Evolutionary conservation across 2,888 invertebrate genomes (phyloP), one percentile per base, ranked within the genome.

Genomic region (Nymphalis c-album): DNA sequence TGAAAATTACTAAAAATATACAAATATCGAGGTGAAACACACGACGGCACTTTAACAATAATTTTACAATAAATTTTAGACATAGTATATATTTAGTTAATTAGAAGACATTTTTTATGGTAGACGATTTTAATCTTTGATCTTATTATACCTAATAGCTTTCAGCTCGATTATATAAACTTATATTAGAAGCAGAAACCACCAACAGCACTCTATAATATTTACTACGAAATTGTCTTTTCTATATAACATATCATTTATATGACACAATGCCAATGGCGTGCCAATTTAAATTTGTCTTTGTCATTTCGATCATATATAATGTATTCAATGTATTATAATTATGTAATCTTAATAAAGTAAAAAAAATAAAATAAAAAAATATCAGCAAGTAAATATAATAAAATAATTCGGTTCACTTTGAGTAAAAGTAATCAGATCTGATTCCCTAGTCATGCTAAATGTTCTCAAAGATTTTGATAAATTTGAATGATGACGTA

Each of bases 11-110:
- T 59, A 63, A 22, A 51, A 16, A 51, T 53, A 55, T 55, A 55
- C 6, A 55, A 55, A 22, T 55, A 17, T 17, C 13, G 13, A 22
- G 26, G 47, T 59, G 53, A 63, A 35, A 48, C 26, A 62, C 53
- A 51, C 63, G 65, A 69, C 62, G 59, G 61, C 60, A 55, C 60
- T 57, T 63, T 40, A 57, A 47, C 55, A 55, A 45, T 59, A 46
- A 35, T 60, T 60, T 20, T n/a, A 48, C 55, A 48, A 26, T 26
- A 26, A 64, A 22, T 35, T 58, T 35, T 51, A 26, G 31, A 66
- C 40, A 53, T 60, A 60, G 60, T 26, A 46, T 53, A 51, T 53
- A 45, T 60, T 57, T 57, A 57, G 18, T 35, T 57, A 57, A 8
- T 40, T 18, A 64, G 18, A 60, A 66, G 55, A 46, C 60, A 65